Conservation (phyloP, 1,140 invertebrate species). For the Pemphigus obesinymphae region DNA sequence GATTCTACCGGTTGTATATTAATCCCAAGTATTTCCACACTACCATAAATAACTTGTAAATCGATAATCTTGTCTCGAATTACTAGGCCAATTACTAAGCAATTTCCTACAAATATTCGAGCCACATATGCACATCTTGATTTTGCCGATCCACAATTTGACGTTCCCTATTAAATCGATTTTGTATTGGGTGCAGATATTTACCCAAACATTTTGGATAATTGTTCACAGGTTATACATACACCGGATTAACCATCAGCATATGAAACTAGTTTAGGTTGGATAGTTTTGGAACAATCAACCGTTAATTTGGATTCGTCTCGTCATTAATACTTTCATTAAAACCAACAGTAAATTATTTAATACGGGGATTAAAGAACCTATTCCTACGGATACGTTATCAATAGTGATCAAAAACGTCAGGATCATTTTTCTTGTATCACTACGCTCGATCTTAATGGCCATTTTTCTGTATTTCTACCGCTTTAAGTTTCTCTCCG, state of each 20-base stretch:
- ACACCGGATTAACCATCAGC: neutral
- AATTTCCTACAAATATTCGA: neutral
- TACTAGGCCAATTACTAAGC: neutral
- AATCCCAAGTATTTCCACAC: neutral
- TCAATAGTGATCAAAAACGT: neutral
- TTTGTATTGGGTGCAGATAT: neutral
- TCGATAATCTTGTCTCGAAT: neutral
- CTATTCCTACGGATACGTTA: neutral
- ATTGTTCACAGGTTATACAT: neutral
- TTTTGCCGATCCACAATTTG: neutral
- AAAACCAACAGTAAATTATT: neutral
- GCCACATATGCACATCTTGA: neutral
- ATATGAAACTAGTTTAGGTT: neutral
- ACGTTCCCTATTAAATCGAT: neutral
- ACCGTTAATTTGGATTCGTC: neutral
- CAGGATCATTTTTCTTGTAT: neutral
- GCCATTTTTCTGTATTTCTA: neutral
- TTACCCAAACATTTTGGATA: neutral
- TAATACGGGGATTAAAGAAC: neutral
- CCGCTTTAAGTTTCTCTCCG: too few species aligned
- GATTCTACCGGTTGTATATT: neutral
- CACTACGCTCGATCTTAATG: neutral
- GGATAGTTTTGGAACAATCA: neutral
- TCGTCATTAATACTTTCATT: neutral
- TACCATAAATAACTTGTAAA: neutral